Conservation (phyloP, 2,888 invertebrate species). For the Melieria crassipennis region DNA sequence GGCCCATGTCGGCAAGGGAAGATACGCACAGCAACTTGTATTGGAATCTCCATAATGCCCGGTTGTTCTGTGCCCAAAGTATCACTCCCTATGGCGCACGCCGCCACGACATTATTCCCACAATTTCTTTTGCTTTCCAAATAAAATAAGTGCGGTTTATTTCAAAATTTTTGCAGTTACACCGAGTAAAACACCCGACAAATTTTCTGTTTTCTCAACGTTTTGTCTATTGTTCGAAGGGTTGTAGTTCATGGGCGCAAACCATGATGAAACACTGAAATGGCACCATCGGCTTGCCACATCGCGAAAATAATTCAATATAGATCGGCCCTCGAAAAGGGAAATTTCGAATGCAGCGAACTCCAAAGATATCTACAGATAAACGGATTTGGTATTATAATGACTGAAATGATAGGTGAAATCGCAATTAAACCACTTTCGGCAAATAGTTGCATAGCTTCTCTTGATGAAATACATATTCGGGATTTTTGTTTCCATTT, state of each 20-base stretch:
- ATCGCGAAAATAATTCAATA: no score
- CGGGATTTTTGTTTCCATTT: no score
- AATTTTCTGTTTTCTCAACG: conserved; percentile 2
- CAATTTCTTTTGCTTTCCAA: neutral
- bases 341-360: neutral
- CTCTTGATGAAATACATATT: no score
- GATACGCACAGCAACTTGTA: conserved; percentile 77
- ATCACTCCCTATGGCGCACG: no score
- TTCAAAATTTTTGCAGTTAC: neutral
- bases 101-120: neutral
- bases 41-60: conserved; percentile 73
- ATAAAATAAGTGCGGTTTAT: neutral
- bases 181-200: no score
- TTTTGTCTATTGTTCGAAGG: neutral
- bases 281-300: no score
- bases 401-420: no score
- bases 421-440: no score
- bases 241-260: neutral
- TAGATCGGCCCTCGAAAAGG: neutral
- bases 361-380: no score
- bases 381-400: no score
- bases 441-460: no score
- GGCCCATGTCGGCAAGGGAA: conserved; percentile 69
- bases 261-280: neutral
- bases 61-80: no score